Conservation (phyloP, 2,888 invertebrate species). For the Drosophila pseudotalamancana region DNA sequence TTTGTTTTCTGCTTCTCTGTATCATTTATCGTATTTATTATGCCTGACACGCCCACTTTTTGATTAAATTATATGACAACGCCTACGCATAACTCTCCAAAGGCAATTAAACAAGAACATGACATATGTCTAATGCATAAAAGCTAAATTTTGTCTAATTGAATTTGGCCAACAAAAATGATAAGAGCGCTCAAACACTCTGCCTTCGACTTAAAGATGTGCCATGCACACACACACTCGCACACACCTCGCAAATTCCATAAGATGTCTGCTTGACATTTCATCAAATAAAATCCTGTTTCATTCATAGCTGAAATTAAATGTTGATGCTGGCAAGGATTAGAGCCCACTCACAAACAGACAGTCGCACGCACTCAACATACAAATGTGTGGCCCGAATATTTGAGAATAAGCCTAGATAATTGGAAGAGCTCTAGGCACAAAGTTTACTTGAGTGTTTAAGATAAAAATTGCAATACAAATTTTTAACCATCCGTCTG, state of each 20-base stretch:
- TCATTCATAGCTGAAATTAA: conserved; percentile 30
- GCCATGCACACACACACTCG: background rate
- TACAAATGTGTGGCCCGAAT: conserved; percentile 8
- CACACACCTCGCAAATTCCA: background rate
- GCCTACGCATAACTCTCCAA: conserved; percentile 9
- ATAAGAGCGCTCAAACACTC: conserved; percentile 9
- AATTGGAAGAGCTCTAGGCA: conserved; percentile 41
- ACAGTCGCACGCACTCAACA: conserved; percentile 6
- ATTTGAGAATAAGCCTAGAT: conserved; percentile 37
- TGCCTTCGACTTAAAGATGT: conserved; percentile 26
- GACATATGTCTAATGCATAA: conserved; percentile 24
- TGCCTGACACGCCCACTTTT: conserved; percentile 35
- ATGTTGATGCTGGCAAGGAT: conserved; percentile 49
- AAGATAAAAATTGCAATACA: conserved; percentile 17
- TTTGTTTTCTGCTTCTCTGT: conserved; percentile 5
- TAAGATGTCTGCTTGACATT: conserved; percentile 48
- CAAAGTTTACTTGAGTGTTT: conserved; percentile 18
- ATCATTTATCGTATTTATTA: conserved; percentile 25
- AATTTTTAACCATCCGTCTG: conserved; percentile 8
- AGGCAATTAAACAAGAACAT: conserved; percentile 60
- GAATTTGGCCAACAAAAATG: conserved; percentile 27
- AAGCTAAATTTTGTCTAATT: conserved; percentile 48
- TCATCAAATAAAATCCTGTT: conserved; percentile 55
- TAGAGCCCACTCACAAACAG: conserved; percentile 36
- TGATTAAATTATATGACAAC: background rate